Percentiles rank a stretch among this genome's conserved stretches.
Conservation (phyloP, 2,888 invertebrate species). For the Caenorhabditis sinica region DNA sequence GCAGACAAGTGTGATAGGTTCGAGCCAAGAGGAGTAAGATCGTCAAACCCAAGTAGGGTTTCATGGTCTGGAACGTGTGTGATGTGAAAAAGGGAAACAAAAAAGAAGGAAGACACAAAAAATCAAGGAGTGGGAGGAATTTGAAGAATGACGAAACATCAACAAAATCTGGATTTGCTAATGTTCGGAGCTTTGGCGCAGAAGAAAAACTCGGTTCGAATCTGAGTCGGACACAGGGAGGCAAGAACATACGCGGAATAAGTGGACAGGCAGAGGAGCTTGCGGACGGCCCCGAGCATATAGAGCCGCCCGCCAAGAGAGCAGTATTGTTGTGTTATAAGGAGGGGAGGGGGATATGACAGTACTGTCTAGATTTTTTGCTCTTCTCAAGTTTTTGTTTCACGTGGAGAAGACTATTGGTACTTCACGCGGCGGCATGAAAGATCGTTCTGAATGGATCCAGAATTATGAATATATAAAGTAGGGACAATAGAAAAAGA, state of each 20-base stretch:
- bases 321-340: slow-evolving; percentile 52
- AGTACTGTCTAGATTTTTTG: slow-evolving; percentile 48
- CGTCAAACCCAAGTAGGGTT: slow-evolving; percentile 47
- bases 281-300: slow-evolving; percentile 22
- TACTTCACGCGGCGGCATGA: slow-evolving; percentile 37
- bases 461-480: slow-evolving; percentile 2
- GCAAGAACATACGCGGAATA: slow-evolving; percentile 59
- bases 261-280: slow-evolving; percentile 58
- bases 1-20: slow-evolving; percentile 68
- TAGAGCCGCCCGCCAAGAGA: slow-evolving; percentile 54
- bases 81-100: neutral
- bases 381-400: slow-evolving; percentile 3
- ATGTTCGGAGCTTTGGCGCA: slow-evolving; percentile 63
- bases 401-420: too few relatives aligned
- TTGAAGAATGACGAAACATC: slow-evolving; percentile 56
- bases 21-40: slow-evolving; percentile 35
- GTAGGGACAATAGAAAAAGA: slow-evolving; percentile 5
- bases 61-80: too few relatives aligned
- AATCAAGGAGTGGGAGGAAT: slow-evolving; percentile 39
- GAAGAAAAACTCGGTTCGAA: slow-evolving; percentile 46
- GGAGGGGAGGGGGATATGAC: slow-evolving; percentile 16
- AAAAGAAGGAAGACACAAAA: slow-evolving; percentile 22
- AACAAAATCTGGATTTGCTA: slow-evolving; percentile 57
- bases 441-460: neutral
- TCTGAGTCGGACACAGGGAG: slow-evolving; percentile 20